phyloP scores from a whole-genome alignment of 1,140 invertebrate species.

The Heliconius nattereri region DNA sequence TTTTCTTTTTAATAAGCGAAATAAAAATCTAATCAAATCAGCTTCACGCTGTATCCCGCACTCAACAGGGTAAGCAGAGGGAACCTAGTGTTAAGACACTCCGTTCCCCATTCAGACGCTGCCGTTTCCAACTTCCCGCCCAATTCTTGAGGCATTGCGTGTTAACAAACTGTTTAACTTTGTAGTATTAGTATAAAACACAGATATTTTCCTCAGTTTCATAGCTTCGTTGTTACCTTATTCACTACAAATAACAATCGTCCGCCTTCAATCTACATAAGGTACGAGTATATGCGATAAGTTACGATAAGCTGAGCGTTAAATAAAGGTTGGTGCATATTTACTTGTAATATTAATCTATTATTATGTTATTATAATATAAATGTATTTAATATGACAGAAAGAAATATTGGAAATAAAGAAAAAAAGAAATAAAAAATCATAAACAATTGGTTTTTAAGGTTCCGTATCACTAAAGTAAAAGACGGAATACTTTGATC shows the following conservation, averaged over 20 bases:
- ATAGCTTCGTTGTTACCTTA: neutral
- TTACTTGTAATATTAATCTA: neutral
- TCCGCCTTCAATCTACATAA: neutral
- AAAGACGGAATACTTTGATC: too few relatives aligned
- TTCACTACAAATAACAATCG: slow-evolving; percentile 9
- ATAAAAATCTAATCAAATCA: neutral
- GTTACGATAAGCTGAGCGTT: neutral
- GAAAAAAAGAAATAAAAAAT: neutral
- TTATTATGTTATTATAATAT: too few relatives aligned
- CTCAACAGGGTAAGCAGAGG: too few relatives aligned
- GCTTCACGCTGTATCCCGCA: too few relatives aligned
- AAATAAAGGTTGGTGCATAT: neutral
- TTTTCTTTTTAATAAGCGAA: neutral
- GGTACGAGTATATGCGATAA: neutral
- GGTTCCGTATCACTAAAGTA: too few relatives aligned
- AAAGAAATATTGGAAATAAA: neutral
- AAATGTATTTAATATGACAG: too few relatives aligned
- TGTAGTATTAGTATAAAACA: too few relatives aligned
- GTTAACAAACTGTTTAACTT: too few relatives aligned
- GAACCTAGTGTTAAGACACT: too few relatives aligned
- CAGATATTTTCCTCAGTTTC: neutral
- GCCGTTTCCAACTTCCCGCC: too few relatives aligned
- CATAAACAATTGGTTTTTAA: neutral
- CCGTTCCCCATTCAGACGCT: too few relatives aligned
- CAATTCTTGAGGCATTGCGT: too few relatives aligned